Evolutionary conservation across 2,888 invertebrate genomes (phyloP).

Genomic region (Macrophya annulata): DNA sequence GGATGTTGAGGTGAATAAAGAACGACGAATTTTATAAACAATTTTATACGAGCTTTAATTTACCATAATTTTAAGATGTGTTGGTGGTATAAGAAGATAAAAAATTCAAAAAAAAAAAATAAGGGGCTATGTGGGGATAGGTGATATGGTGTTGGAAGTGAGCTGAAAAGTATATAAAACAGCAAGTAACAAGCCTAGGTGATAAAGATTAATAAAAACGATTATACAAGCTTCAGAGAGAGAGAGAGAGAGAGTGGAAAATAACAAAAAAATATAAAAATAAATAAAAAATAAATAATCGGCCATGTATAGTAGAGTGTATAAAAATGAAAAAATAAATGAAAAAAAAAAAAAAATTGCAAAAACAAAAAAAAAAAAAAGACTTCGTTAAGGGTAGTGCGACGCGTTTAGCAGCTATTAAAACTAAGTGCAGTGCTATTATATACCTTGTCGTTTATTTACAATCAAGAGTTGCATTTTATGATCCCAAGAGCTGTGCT

Average conservation of each 20-base stretch:
- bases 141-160: too few relatives aligned
- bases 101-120: too few relatives aligned
- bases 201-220: constrained; percentile 13
- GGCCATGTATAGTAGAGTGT: background rate
- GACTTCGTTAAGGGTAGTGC: constrained; percentile 59
- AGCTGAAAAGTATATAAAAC: too few relatives aligned
- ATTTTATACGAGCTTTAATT: constrained; percentile 69
- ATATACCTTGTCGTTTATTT: constrained; percentile 59
- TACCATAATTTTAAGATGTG: constrained; percentile 33
- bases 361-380: background rate
- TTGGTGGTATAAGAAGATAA: background rate
- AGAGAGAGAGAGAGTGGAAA: too few relatives aligned
- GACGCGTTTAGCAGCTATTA: constrained; percentile 67
- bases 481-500: constrained; percentile 33
- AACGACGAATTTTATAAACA: constrained; percentile 38
- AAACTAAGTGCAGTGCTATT: constrained; percentile 65
- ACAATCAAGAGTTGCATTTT: constrained; percentile 64
- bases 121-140: too few relatives aligned
- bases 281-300: background rate
- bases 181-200: background rate
- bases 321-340: background rate
- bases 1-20: background rate
- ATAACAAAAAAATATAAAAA: background rate
- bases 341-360: background rate
- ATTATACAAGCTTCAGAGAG: constrained; percentile 1